phyloP scores from a whole-genome alignment of 2,113 vertebrate genomes.

The Oncorhynchus clarkii region DNA sequence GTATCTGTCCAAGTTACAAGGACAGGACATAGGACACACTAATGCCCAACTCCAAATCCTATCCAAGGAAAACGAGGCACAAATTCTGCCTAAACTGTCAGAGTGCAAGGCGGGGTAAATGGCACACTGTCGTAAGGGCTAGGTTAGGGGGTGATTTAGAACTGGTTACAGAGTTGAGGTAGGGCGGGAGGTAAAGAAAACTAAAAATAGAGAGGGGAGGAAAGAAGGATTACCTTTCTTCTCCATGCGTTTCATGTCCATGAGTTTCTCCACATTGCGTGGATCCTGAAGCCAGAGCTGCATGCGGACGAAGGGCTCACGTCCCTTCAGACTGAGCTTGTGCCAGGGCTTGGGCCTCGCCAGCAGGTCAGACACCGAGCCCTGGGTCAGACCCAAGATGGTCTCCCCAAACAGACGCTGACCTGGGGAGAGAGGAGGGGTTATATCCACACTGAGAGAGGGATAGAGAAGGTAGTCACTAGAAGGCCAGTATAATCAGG shows the following conservation, averaged over 20 bases:
- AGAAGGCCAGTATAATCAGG: not conserved
- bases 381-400: conserved; percentile 88
- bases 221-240: conserved; percentile 80
- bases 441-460: not conserved
- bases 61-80: too few relatives aligned
- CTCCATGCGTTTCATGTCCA: conserved; percentile 91
- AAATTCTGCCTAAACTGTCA: too few relatives aligned
- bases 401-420: conserved; percentile 90
- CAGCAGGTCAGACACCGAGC: conserved; percentile 90
- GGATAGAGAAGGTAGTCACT: not conserved
- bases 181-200: not conserved
- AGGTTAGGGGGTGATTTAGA: not conserved
- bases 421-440: conserved; percentile 64
- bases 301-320: conserved; percentile 91
- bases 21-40: too few relatives aligned
- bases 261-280: conserved; percentile 88
- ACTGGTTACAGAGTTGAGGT: not conserved
- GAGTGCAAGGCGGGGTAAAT: too few relatives aligned
- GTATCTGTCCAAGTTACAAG: too few relatives aligned
- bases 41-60: too few relatives aligned
- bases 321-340: conserved; percentile 88
- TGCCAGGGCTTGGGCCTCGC: conserved; percentile 92
- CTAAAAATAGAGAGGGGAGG: not conserved
- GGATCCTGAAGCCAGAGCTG: conserved; percentile 89
- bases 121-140: not conserved